phyloP scores from a whole-genome alignment of 1,140 invertebrate genomes.

The Tetramorium alpestre region DNA sequence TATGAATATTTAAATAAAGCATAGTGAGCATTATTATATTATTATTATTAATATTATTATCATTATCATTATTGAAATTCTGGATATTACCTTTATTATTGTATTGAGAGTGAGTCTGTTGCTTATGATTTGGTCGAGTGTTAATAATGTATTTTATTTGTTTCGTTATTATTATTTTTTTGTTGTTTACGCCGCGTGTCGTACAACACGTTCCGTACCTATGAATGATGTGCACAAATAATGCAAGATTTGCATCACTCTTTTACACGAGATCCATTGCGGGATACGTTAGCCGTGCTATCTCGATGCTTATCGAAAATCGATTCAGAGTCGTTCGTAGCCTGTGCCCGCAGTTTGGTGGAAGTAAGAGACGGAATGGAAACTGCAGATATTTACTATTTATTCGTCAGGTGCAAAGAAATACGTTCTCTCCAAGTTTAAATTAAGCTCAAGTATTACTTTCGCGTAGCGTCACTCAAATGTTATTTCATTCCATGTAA shows the following conservation, averaged over 20 bases:
- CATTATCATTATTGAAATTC: constrained; percentile 75
- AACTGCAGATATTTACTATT: constrained; percentile 61
- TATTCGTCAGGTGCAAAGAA: constrained; percentile 74
- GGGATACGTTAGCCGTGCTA: constrained; percentile 32
- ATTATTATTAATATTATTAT: constrained; percentile 74
- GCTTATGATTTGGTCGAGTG: constrained; percentile 84
- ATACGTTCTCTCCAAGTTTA: constrained; percentile 77
- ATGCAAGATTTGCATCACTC: constrained; percentile 59
- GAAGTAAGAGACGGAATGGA: constrained; percentile 32
- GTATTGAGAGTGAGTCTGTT: constrained; percentile 84
- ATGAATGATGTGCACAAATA: constrained; percentile 71
- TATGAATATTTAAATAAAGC: constrained; percentile 72
- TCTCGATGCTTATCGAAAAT: constrained; percentile 38
- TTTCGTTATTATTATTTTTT: constrained; percentile 85
- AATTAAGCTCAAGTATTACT: constrained; percentile 86
- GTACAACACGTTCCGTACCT: constrained; percentile 83
- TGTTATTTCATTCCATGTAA: constrained; percentile 87
- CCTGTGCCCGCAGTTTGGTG: constrained; percentile 8
- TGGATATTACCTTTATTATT: constrained; percentile 79
- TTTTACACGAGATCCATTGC: constrained; percentile 54
- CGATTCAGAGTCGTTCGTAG: constrained; percentile 24
- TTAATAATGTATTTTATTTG: constrained; percentile 86
- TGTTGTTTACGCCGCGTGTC: constrained; percentile 85
- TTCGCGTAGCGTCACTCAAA: constrained; percentile 84
- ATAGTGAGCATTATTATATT: constrained; percentile 76